A percentile compares a stretch with the other conserved stretches of the same genome.
Evolutionary conservation across 2,888 invertebrate species (phyloP).

Genomic region (Odontocolon sp.): DNA sequence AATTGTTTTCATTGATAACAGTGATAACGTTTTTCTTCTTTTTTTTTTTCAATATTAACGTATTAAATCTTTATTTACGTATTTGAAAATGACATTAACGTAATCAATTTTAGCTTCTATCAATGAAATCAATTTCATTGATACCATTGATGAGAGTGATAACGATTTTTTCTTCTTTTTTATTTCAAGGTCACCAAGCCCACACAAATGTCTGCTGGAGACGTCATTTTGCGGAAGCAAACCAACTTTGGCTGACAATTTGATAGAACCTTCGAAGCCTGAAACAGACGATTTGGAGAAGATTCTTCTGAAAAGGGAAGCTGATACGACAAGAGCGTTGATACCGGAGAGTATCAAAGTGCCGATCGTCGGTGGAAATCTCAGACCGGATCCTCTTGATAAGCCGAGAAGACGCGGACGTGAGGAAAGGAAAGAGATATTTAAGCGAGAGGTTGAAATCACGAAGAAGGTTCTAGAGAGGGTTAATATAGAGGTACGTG

Average conservation of each 20-base stretch:
- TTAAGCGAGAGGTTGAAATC: slow-evolving; percentile 79
- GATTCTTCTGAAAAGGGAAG: slow-evolving; percentile 84
- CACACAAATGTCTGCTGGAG: slow-evolving; percentile 94
- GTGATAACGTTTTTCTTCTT: background rate
- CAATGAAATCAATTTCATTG: too few relatives aligned
- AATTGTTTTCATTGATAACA: background rate
- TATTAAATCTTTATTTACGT: too few relatives aligned
- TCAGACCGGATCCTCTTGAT: slow-evolving; percentile 89
- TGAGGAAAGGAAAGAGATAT: slow-evolving; percentile 79
- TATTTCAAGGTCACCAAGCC: slow-evolving; percentile 91
- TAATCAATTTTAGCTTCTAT: too few relatives aligned
- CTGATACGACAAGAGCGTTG: slow-evolving; percentile 85
- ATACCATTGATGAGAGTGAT: slow-evolving; percentile 1
- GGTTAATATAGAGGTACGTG: slow-evolving; percentile 77
- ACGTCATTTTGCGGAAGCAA: slow-evolving; percentile 95
- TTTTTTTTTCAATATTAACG: too few relatives aligned
- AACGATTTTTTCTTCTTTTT: slow-evolving; percentile 1
- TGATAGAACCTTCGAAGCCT: slow-evolving; percentile 80
- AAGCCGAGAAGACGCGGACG: slow-evolving; percentile 80
- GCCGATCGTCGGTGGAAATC: slow-evolving; percentile 81
- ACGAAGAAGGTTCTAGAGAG: slow-evolving; percentile 78
- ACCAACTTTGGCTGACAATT: slow-evolving; percentile 82
- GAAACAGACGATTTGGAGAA: slow-evolving; percentile 84
- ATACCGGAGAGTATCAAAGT: slow-evolving; percentile 85
- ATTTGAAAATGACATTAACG: too few relatives aligned